Evolutionary conservation across 1,140 invertebrate species (phyloP), one percentile per base, ranked within the genome.

Genomic region (Aporrectodea caliginosa): DNA sequence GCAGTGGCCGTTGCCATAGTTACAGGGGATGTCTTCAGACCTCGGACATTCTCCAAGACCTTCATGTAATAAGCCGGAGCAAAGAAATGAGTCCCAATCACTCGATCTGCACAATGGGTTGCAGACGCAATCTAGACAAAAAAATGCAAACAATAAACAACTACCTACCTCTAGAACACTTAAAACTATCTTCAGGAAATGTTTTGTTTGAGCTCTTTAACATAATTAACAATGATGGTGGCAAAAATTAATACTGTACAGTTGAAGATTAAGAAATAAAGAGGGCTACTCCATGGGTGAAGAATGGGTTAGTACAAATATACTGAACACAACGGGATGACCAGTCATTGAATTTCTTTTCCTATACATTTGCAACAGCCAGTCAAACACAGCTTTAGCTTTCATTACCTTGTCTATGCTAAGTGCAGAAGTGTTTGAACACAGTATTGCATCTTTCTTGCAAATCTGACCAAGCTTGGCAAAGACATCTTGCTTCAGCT

Each of bases 1-100:
- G 84, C 81, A 83, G 86, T 87, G 6, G 85, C 85, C 2, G 88
- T 88, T 35, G 88, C 87, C n/a, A 87, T 84, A n/a, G 87, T 85
- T 27, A 82, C 78, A 68, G 85, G 83, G 16, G 85, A 86, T 16
- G 88, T 88, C 22, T 85, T 69, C 16, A 76, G 81, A 6, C 87
- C 85, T 76, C 85, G 84, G 0, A 88, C 83, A 81, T 88, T 88
- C 79, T 88, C 87, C 68, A 88, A 81, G 2, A 88, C 80, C 82
- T 81, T 84, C 84, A 88, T 88, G 35, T 86, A 80, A 78, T 87
- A 84, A 0, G 87, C 84, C 6, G 88, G 87, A 32, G 85, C 85
- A 82, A 88, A 89, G 82, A 89, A 89, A 81, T 89, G 88, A 14
- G 83, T 85, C 12, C 88, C 88, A 35, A 87, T 84, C 29, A 88